Percentiles rank a stretch among this genome's conserved stretches.
These are phyloP conservation scores for Ariopsis seemanni DNA, from an alignment of 2,113 vertebrate genomes.

Conservation along the genomic window DNA sequence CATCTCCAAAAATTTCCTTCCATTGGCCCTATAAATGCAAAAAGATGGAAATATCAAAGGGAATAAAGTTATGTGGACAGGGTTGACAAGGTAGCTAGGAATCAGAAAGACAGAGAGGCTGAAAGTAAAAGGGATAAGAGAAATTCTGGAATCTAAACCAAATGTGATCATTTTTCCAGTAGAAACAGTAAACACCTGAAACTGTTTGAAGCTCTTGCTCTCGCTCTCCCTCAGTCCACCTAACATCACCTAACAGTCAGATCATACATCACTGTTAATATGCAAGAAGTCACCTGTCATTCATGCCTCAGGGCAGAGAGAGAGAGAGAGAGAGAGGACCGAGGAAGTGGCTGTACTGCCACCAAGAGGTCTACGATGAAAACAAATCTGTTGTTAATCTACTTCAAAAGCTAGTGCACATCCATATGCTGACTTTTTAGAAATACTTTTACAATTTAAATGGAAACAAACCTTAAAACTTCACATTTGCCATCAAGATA, in stretches of 20 bases:
- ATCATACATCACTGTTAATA: conserved; percentile 43
- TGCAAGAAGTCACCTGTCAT: conserved; percentile 40
- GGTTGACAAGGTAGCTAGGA: conserved; percentile 59
- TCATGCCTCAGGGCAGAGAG: background rate
- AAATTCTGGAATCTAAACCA: conserved; percentile 60
- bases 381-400: conserved; percentile 3
- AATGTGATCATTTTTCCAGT: conserved; percentile 57
- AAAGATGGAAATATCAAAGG: conserved; percentile 68
- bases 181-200: conserved; percentile 62
- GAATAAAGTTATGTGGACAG: conserved; percentile 68
- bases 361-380: conserved; percentile 50
- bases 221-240: background rate
- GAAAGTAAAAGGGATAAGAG: conserved; percentile 44
- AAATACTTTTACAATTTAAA: background rate
- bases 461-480: background rate
- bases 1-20: conserved; percentile 67
- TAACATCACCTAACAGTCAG: background rate
- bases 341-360: conserved; percentile 46
- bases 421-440: background rate
- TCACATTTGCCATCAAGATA: background rate
- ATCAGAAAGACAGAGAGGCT: conserved; percentile 11
- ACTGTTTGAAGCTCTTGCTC: conserved; percentile 52
- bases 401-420: background rate
- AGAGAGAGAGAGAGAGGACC: background rate
- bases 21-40: conserved; percentile 68